These are phyloP conservation scores for Camarhynchus parvulus DNA, from an alignment of 2,113 vertebrate genomes.

Conservation along the genomic window DNA sequence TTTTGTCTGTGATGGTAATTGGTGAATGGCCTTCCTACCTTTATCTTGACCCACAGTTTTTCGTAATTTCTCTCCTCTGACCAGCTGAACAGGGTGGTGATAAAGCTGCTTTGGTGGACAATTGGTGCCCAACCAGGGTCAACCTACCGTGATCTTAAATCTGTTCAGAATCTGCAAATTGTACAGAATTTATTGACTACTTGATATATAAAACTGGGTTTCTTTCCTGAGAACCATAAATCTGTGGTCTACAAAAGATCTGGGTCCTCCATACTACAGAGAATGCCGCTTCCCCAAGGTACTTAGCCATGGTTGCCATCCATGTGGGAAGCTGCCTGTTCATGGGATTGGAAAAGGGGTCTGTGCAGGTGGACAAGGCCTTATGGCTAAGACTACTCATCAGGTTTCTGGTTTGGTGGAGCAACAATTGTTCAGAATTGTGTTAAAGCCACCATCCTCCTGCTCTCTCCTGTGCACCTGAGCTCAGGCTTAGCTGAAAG, in stretches of 20 bases:
- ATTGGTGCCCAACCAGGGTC: background rate
- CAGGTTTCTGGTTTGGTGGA: background rate
- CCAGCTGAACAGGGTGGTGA: background rate
- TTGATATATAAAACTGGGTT: background rate
- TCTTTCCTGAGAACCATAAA: background rate
- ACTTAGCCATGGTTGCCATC: background rate
- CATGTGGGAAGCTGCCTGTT: background rate
- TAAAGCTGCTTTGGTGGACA: background rate
- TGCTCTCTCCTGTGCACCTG: accelerated
- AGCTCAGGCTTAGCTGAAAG: background rate
- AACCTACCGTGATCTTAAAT: background rate
- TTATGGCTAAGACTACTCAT: background rate
- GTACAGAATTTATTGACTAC: background rate
- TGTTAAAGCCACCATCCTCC: accelerated
- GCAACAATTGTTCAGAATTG: background rate
- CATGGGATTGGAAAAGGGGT: background rate
- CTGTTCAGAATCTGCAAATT: background rate
- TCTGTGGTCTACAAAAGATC: background rate
- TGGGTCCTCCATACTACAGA: background rate
- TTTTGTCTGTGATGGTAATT: background rate
- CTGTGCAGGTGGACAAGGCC: background rate
- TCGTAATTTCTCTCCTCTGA: background rate
- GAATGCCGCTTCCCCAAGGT: background rate
- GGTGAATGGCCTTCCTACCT: background rate
- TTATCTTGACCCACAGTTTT: background rate